Conservation (phyloP, 2,888 invertebrate genomes). For the Cheilosia vernalis region DNA sequence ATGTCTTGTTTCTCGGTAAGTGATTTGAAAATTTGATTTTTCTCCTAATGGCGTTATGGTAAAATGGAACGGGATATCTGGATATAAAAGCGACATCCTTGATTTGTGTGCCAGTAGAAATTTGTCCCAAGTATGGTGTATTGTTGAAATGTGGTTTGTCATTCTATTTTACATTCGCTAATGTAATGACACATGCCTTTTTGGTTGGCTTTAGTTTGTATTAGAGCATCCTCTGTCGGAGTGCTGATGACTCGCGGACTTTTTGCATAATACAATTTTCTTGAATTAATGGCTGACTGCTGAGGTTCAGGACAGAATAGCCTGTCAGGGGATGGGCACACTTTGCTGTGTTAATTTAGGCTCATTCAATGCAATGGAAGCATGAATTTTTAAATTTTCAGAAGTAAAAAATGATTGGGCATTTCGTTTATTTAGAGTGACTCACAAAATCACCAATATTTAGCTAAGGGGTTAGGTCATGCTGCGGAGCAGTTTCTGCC, state of each 20-base stretch:
- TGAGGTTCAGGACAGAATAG: too few species aligned
- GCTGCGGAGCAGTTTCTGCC: too few species aligned
- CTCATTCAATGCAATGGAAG: too few species aligned
- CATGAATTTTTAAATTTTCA: too few species aligned
- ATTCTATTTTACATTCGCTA: constrained; percentile 65
- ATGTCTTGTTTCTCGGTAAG: constrained; percentile 47
- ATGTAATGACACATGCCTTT: constrained; percentile 65
- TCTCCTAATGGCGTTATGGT: constrained; percentile 66
- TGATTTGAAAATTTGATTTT: constrained; percentile 74
- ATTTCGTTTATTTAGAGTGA: too few species aligned
- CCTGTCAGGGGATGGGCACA: too few species aligned
- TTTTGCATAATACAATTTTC: constrained; percentile 3
- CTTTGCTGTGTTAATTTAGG: too few species aligned
- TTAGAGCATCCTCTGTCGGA: not conserved
- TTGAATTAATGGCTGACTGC: constrained; percentile 16
- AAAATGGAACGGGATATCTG: constrained; percentile 16
- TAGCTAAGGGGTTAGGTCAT: too few species aligned
- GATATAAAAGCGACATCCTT: constrained; percentile 40
- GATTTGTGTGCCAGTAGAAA: constrained; percentile 28
- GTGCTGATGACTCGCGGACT: constrained; percentile 20
- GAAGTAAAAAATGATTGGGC: too few species aligned
- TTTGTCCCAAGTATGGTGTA: constrained; percentile 21
- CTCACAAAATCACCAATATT: too few species aligned
- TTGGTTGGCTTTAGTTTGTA: not conserved
- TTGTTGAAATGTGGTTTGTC: constrained; percentile 58